Evolutionary conservation across 1,140 invertebrate genomes (phyloP), one percentile per base, ranked within the genome.

Genomic region (Tribolium madens): DNA sequence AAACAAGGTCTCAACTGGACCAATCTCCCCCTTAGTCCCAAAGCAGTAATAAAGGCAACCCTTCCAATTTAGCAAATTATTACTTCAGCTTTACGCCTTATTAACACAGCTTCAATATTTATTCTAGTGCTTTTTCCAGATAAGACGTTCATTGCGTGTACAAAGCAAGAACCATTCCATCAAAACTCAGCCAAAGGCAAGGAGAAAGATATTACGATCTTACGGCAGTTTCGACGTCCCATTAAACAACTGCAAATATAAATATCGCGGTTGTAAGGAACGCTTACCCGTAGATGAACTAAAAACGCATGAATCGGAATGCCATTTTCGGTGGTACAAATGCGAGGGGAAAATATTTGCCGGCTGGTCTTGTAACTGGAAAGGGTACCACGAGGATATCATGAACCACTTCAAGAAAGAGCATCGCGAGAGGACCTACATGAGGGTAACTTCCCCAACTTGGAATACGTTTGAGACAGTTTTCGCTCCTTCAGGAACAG

Each of bases 251-350:
- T 70, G 64, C 15, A 46, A 42, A 21, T 70, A 46, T n/a, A 70
- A 70, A 42, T 70, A 70, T 15, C 64, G 64, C 42, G 64, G 64
- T 14, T 70, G 64, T n/a, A 70, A 70, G 13, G 17, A 15, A 13
- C 13, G 13, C 9, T 31, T 70, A 4, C 12, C 5, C 2, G 64
- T 13, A 4, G 13, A 46, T 14, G 33, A 70, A 9, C 5, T 46
- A 12, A 42, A 70, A 70, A 36, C 9, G 5, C 64, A 70, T 18
- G 26, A 70, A n/a, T 3, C 3, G 31, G 26, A 70, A 31, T 70
- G 64, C 10, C 64, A 31, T 1, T 46, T 15, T 17, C 33, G 64
- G 15, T 46, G 42, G 64, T 70, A 36, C 6, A 14, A 42, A 18
- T 70, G 64, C 64, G 64, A 70, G 33, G 64, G 64, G 10, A 18